Evolutionary conservation across 2,888 invertebrate species (phyloP).

Genomic region (Zootermopsis nevadensis): DNA sequence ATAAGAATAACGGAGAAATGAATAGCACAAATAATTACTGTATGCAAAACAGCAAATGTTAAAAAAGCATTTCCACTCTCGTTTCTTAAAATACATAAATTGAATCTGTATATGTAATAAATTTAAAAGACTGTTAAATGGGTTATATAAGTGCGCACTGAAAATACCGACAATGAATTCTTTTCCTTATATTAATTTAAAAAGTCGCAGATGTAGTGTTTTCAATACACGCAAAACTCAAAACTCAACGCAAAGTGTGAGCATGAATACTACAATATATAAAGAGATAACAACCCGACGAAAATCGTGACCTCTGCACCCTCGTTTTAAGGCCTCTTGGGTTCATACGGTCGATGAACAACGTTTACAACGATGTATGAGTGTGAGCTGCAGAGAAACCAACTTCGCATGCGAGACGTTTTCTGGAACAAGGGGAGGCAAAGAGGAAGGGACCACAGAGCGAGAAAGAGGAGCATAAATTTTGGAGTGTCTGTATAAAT

Average conservation of each 20-base stretch:
- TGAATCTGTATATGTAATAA: no score
- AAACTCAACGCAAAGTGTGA: neutral
- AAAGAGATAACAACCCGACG: conserved; percentile 41
- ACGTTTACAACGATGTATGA: conserved; percentile 25
- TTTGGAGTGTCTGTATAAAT: conserved; percentile 51
- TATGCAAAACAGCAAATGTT: no score
- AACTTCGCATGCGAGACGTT: conserved; percentile 33
- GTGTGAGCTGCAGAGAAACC: conserved; percentile 14
- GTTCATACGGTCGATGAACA: conserved; percentile 43
- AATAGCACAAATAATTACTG: no score
- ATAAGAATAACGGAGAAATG: no score
- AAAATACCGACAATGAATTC: no score
- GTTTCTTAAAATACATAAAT: no score
- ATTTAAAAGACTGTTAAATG: no score
- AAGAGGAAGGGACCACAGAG: conserved; percentile 24
- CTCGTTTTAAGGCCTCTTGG: conserved; percentile 44
- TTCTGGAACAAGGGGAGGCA: conserved; percentile 8
- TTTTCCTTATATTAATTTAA: no score
- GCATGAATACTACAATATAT: conserved; percentile 18
- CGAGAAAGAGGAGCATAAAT: conserved; percentile 48
- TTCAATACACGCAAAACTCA: no score
- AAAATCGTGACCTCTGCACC: conserved; percentile 42
- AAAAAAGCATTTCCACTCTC: no score
- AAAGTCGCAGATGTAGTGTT: no score
- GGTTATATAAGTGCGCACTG: no score